phyloP scores from a whole-genome alignment of 2,113 vertebrate species.

The Pitta sordida region DNA sequence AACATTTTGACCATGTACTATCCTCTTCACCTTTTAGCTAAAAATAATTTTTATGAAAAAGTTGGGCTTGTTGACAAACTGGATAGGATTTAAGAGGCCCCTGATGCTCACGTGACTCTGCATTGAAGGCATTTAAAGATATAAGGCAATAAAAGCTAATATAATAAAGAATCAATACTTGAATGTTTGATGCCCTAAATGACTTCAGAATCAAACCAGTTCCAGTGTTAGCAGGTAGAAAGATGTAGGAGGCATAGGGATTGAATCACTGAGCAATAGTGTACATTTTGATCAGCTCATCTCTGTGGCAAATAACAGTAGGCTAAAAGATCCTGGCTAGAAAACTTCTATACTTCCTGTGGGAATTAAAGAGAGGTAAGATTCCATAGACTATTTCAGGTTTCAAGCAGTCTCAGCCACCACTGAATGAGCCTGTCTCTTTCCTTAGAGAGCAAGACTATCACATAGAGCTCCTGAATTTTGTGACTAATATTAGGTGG shows the following conservation, averaged over 20 bases:
- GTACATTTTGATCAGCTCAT: background rate
- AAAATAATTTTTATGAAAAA: background rate
- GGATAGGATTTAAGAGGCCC: background rate
- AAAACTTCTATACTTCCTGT: background rate
- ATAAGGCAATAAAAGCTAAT: background rate
- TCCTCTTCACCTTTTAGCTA: background rate
- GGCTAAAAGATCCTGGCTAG: background rate
- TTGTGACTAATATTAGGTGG: background rate
- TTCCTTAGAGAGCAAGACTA: background rate
- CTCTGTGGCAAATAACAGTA: background rate
- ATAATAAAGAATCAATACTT: background rate
- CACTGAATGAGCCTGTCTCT: background rate
- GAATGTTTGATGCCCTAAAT: background rate
- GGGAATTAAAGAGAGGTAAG: background rate
- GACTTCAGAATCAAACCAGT: background rate
- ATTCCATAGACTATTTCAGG: background rate
- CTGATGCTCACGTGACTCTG: background rate
- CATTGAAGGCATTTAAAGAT: background rate
- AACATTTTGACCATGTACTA: background rate
- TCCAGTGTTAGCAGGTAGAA: background rate
- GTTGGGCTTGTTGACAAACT: background rate
- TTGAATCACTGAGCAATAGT: background rate
- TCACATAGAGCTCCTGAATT: background rate
- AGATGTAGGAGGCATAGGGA: background rate
- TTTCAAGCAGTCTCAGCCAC: background rate